phyloP scores from a whole-genome alignment of 2,797 vertebrate genomes.

The Anableps anableps region DNA sequence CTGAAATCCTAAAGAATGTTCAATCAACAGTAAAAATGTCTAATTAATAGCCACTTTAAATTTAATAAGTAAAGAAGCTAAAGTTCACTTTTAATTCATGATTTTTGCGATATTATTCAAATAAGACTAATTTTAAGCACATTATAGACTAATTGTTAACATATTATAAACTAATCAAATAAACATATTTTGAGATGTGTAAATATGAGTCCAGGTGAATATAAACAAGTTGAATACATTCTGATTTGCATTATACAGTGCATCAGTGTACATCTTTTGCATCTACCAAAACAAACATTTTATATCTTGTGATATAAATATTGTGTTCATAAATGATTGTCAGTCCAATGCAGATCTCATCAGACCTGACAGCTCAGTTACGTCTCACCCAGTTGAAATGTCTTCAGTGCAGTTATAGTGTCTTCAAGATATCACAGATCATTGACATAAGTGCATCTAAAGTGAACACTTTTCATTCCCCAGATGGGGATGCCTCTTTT shows the following conservation, averaged over 20 bases:
- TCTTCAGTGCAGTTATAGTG: constrained; percentile 27
- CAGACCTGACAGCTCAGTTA: not conserved
- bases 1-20: not conserved
- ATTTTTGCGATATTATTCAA: too few relatives aligned
- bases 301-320: too few relatives aligned
- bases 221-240: too few relatives aligned
- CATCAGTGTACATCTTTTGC: too few relatives aligned
- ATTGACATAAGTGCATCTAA: constrained; percentile 52
- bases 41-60: not conserved
- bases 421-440: constrained; percentile 51
- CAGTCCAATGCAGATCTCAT: not conserved
- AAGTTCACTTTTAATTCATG: too few relatives aligned
- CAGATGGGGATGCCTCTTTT: constrained; percentile 35
- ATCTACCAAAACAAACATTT: not conserved
- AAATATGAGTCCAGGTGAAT: too few relatives aligned
- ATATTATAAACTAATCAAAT: too few relatives aligned
- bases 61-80: too few relatives aligned
- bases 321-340: not conserved
- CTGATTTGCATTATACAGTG: too few relatives aligned
- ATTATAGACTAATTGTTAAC: too few relatives aligned
- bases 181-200: too few relatives aligned
- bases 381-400: constrained; percentile 11
- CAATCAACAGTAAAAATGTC: not conserved
- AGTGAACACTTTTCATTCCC: constrained; percentile 43
- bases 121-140: too few relatives aligned